Evolutionary conservation across 2,888 invertebrate genomes (phyloP), one percentile per base, ranked within the genome.

Genomic region (Hypselothyrea guttata): DNA sequence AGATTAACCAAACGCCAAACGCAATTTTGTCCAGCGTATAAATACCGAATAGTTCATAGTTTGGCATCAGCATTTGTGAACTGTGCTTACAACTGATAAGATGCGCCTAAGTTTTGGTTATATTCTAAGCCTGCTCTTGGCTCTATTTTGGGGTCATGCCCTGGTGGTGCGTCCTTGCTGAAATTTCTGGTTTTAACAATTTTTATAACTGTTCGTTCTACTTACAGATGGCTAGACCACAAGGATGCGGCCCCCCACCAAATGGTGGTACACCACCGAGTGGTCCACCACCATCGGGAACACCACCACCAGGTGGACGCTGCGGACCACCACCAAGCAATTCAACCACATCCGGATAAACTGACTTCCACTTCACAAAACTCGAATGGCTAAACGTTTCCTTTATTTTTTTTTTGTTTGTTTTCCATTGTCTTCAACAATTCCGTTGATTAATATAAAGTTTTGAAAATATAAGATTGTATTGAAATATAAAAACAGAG

Each of bases 161-260:
- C 22, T 64, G 4, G 84, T 81, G 81, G 84, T 77, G 11, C 11
- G 54, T 47, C 18, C 22, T 22, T 2, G 22, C 22, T 4, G 22
- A 4, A 5, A 5, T 22, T 4, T 22, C 22, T 22, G 22, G 22
- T 22, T 22, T 22, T 22, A 22, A 4, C 4, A 41, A 4, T n/a
- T 11, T 1, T 7, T n/a, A 8, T 5, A 13, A 7, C 9, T 12
- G 4, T 0, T 2, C 0, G 7, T 12, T 9, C 0, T 13, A 3
- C 4, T 27, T 5, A 0, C 22, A 75, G 75, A 57, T 38, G 11
- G 70, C 81, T 7, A 33, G 11, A 13, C 82, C 77, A 1, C 84
- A 83, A 40, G 61, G 53, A 16, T 70, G 62, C n/a, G 70, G 84
- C 5, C 42, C 84, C 0, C 84, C 76, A 3, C 64, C 83, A n/a